Evolutionary conservation across 2,888 invertebrate genomes (phyloP), one percentile per base, ranked within the genome.

Genomic region (Epirrhoe alternata): DNA sequence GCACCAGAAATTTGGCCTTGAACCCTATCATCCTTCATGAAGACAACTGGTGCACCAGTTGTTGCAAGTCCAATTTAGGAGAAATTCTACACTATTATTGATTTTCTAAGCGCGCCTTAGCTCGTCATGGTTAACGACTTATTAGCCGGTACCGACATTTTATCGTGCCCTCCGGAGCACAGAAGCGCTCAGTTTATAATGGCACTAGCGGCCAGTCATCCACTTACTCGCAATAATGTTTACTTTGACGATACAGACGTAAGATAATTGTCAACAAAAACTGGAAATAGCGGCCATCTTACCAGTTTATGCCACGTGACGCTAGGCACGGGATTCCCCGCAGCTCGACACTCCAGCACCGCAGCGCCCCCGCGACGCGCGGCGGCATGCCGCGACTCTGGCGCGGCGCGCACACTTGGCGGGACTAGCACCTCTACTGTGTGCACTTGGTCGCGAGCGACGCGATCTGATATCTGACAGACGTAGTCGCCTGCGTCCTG

Each of bases 381-480:
- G 42, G 95, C 95, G 55, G 96, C 93, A 77, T 95, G 95, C 5
- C 95, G 91, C 0, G 90, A 95, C 77, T 95, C 94, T 4, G 96
- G 96, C 50, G 95, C 94, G n/a, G 95, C 94, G 31, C 95, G 89
- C 56, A 96, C 95, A 72, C 94, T 95, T 2, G 96, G 95, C 10
- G 96, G 96, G 8, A 96, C 96, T 84, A 96, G 86, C 68, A 96
- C 96, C 79, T 96, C 96, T 45, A 96, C 95, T 0, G 96, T 96
- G 86, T 96, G 96, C 14, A 95, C 95, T 84, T 96, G 96, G 83
- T 96, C 96, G 14, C 95, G 90, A 52, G 95, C 95, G 69, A 95
- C 94, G 54, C 95, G 94, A 85, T 96, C 96, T 56, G 95, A 95
- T 73, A 96, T 95, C 89, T 96, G 96, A 83, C 96, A 96, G 14